Conservation (phyloP, 2,888 invertebrate species). For the Seira musarum region DNA sequence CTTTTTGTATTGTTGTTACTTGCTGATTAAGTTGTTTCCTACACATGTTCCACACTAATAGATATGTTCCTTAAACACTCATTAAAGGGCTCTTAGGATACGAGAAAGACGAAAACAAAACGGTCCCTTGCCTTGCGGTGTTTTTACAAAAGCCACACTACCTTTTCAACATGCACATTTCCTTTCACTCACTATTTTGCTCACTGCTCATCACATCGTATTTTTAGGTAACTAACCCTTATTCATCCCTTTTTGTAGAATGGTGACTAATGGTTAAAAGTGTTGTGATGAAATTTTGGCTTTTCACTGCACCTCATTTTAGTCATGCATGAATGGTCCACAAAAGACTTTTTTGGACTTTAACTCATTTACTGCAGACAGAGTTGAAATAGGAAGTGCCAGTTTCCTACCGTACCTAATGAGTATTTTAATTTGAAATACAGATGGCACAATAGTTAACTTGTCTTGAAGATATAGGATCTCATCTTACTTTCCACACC, state of each 20-base stretch:
- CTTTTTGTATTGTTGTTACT: conserved; percentile 40
- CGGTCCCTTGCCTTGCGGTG: no score
- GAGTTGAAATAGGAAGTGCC: conserved; percentile 38
- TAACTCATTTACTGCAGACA: conserved; percentile 47
- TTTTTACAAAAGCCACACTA: no score
- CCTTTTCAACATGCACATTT: no score
- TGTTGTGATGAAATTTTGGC: conserved; percentile 38
- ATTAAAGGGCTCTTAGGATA: no score
- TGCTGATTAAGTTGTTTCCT: conserved; percentile 38
- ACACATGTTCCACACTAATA: conserved; percentile 31
- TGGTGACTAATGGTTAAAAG: no score
- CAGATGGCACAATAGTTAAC: no score
- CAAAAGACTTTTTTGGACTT: conserved; percentile 45
- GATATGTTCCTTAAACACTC: conserved; percentile 20
- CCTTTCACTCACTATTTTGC: no score
- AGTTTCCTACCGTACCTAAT: conserved; percentile 31
- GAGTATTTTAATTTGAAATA: conserved; percentile 28
- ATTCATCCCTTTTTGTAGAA: conserved; percentile 17
- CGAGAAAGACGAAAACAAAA: no score
- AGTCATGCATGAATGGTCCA: conserved; percentile 36
- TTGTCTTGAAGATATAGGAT: no score
- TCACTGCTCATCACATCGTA: no score
- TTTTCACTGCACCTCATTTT: conserved; percentile 38
- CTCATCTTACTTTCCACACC: no score
- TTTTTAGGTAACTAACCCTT: no score